Base-by-base conservation (phyloP, 2,797 vertebrate genomes). In the Ctenopoma multispine region DNA sequence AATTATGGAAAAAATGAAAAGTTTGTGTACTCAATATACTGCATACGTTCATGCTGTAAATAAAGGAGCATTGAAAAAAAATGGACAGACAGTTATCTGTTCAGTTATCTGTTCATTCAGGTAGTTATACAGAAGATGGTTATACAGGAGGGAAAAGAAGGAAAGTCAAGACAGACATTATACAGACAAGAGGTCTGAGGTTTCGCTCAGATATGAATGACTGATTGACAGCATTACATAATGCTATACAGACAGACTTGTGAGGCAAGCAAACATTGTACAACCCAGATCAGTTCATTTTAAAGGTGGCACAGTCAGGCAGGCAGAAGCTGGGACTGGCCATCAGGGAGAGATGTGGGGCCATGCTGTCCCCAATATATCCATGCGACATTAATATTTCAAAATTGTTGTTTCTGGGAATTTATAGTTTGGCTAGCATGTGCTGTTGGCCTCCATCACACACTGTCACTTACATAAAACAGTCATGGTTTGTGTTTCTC, bases 371-470 rank as follows among this genome's bases (percentile, higher is more conserved):
- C 87, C 82, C 85, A 80, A 83, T 87, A 89, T 86, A 82, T 81
- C 79, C 83, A 85, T 63, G 86, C 87, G 83, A 84, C 86, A 91
- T 90, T 86, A 90, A 88, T 88, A 90, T 88, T 88, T 89, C 81
- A 90, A 82, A 89, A 81, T 81, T 66, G 80, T 88, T 90, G 88
- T 84, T 86, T 72, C 78, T 4, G 73, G 49, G 71, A 78, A 80
- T 82, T 85, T 85, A 72, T 87, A 77, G 75, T 73, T 72, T 65
- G 66, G 72, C 63, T 66, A 69, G 71, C 68, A 58, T 69, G 79
- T 38, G 58, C 74, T 53, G 59, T 55, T 75, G 65, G 73, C 57
- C 74, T 77, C 68, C 63, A 55, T 84, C 62, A 83, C 77, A 66
- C 44, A 68, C 43, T 21, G 53, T 47, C 66, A 36, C 27, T 56